Conservation (phyloP, 2,113 vertebrate genomes). For the Xenus cinereus region DNA sequence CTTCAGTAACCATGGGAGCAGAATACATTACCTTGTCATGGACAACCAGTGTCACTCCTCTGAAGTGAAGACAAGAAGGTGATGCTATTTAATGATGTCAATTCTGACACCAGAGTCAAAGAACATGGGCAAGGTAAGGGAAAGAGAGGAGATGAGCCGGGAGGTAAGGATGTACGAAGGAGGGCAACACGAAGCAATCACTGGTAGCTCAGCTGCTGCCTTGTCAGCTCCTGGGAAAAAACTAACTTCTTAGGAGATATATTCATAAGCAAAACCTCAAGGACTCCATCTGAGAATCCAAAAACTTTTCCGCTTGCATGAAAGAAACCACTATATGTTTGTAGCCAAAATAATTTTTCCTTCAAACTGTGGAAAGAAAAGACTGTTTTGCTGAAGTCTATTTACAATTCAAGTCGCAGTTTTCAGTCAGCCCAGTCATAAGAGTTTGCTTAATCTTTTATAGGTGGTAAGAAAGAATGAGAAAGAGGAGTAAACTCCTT, state of each 20-base stretch:
- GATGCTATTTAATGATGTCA: not conserved
- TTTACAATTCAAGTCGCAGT: not conserved
- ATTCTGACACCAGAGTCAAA: not conserved
- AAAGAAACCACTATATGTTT: conserved; percentile 31
- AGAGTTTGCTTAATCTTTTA: not conserved
- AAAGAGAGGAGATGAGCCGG: not conserved
- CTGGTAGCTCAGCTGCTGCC: not conserved
- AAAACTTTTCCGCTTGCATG: not conserved
- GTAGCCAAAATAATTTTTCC: not conserved
- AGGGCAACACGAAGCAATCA: not conserved
- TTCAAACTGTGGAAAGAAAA: not conserved
- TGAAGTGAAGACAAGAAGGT: not conserved
- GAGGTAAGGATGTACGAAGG: fast-evolving
- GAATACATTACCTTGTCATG: not conserved
- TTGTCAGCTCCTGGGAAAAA: not conserved
- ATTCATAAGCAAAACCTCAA: conserved; percentile 56
- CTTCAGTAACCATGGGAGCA: not conserved
- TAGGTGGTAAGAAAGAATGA: not conserved
- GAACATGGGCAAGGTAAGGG: not conserved
- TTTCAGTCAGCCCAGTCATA: not conserved
- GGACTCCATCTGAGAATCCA: conserved; percentile 14
- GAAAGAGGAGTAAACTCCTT: not conserved
- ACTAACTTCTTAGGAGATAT: not conserved
- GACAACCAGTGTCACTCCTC: not conserved
- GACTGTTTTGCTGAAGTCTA: not conserved